Conservation (phyloP, 2,113 vertebrate genomes). For the Muscicapa adusta region DNA sequence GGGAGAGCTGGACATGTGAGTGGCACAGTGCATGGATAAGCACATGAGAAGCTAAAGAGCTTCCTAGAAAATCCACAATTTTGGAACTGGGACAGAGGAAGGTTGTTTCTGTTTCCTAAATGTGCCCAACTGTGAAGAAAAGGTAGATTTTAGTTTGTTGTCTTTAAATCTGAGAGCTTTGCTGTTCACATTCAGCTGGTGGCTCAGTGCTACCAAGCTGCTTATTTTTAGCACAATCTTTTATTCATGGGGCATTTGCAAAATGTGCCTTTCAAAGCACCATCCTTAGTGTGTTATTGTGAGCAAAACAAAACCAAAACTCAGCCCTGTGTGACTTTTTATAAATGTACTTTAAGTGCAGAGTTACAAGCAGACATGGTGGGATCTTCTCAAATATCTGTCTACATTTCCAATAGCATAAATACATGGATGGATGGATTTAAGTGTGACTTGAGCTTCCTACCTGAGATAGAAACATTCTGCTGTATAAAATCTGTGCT, state of each 20-base stretch:
- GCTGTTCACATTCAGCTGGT: not conserved
- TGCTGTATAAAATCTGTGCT: not conserved
- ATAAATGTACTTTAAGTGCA: not conserved
- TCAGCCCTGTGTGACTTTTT: not conserved
- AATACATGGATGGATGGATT: not conserved
- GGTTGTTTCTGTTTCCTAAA: not conserved
- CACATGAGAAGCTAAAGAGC: not conserved
- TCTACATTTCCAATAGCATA: not conserved
- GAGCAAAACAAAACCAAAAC: not conserved
- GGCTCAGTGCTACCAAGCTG: not conserved
- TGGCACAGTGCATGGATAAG: rapidly evolving
- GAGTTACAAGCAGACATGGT: not conserved
- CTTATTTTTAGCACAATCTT: not conserved
- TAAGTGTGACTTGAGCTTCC: not conserved
- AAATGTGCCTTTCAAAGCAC: not conserved
- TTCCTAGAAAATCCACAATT: not conserved
- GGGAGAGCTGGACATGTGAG: not conserved
- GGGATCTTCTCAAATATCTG: not conserved
- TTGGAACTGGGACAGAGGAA: not conserved
- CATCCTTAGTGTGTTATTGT: not conserved
- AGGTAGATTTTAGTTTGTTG: not conserved
- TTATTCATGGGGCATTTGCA: not conserved
- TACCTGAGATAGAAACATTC: not conserved
- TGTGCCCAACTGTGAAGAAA: not conserved
- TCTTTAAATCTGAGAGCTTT: not conserved